These are phyloP conservation scores for Drosophila lacicola DNA, from an alignment of 2,888 invertebrate species.

Conservation along the genomic window DNA sequence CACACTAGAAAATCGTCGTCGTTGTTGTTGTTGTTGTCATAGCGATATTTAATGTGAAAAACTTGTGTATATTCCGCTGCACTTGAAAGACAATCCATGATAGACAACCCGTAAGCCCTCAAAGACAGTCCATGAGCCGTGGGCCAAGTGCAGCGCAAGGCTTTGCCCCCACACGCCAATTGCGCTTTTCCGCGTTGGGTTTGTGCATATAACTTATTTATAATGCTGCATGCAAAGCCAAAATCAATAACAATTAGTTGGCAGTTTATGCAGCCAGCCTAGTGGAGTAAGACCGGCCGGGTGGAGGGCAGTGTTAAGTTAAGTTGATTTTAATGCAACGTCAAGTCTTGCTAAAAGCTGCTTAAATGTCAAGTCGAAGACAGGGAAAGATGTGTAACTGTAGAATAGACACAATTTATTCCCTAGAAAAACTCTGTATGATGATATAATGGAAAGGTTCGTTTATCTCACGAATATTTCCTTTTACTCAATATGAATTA, in stretches of 20 bases:
- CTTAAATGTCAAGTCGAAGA: constrained; percentile 1
- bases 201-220: constrained; percentile 18
- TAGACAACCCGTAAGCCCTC: constrained; percentile 5
- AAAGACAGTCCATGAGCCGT: not conserved
- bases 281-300: not conserved
- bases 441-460: too few species aligned
- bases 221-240: constrained; percentile 45
- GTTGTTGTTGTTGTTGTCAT: constrained; percentile 40
- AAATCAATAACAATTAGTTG: constrained; percentile 65
- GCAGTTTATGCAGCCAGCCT: constrained; percentile 36
- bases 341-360: constrained; percentile 12
- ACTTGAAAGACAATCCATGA: constrained; percentile 19
- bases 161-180: constrained; percentile 3
- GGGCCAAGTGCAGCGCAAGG: constrained; percentile 24
- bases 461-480: too few species aligned
- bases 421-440: too few species aligned
- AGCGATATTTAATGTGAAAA: constrained; percentile 27
- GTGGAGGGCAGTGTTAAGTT: not conserved
- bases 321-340: constrained; percentile 30
- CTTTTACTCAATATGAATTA: too few species aligned
- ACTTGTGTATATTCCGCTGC: constrained; percentile 19
- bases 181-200: constrained; percentile 23
- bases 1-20: not conserved
- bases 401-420: too few species aligned
- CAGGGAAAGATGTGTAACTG: not conserved